These are phyloP conservation scores for Pachydiplax longipennis DNA, from an alignment of 2,888 invertebrate species.

Conservation along the genomic window DNA sequence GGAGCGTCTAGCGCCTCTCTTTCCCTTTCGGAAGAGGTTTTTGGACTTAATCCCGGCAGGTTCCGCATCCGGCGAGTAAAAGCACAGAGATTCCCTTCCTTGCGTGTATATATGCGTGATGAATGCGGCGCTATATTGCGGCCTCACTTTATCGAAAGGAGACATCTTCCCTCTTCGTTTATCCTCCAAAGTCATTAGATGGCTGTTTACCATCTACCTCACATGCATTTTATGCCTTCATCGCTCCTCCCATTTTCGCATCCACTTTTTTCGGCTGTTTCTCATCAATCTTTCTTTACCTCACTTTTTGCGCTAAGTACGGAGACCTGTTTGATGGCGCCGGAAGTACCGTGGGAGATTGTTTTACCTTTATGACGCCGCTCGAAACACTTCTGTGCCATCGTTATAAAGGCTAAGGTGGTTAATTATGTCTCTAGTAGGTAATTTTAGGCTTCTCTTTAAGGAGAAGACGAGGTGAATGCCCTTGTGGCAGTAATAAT, in stretches of 20 bases:
- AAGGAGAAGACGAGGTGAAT: no score
- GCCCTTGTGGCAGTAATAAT: no score
- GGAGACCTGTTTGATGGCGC: no score
- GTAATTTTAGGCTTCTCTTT: no score
- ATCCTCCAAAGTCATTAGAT: neutral
- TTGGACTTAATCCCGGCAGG: neutral
- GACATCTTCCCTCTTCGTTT: neutral
- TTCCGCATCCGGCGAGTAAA: neutral
- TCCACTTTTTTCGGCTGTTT: neutral
- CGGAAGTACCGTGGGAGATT: no score
- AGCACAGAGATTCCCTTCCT: neutral
- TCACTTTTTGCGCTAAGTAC: no score
- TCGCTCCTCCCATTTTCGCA: neutral
- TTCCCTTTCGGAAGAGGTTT: neutral
- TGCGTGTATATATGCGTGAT: neutral
- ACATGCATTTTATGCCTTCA: neutral
- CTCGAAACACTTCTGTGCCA: no score
- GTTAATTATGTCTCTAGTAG: no score
- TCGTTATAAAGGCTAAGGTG: no score
- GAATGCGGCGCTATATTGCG: neutral
- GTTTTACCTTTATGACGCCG: no score
- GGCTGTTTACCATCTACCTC: neutral
- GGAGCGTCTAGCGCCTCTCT: no score
- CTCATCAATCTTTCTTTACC: neutral
- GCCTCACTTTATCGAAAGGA: neutral